phyloP scores from a whole-genome alignment of 2,888 invertebrate genomes.

The Orchesellides sinensis region DNA sequence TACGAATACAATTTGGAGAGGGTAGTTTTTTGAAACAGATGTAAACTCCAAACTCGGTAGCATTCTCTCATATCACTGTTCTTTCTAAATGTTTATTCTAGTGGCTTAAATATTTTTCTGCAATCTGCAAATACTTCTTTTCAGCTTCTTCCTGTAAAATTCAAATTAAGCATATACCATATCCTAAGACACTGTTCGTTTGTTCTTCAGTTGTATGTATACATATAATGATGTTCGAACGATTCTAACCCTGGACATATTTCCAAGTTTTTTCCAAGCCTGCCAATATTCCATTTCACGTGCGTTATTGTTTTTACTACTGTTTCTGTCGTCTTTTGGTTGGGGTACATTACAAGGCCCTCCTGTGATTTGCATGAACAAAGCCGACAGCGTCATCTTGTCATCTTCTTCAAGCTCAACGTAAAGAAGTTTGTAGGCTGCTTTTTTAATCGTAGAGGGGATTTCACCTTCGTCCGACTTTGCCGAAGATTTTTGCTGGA shows the following conservation, averaged over 20 bases:
- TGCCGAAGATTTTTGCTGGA: neutral
- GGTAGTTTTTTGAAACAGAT: too few relatives aligned
- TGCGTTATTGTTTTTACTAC: too few relatives aligned
- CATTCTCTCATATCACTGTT: too few relatives aligned
- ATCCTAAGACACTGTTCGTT: too few relatives aligned
- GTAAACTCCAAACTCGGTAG: too few relatives aligned
- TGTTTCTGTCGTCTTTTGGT: constrained; percentile 17
- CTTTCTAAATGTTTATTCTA: too few relatives aligned
- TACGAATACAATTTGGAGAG: too few relatives aligned
- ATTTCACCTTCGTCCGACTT: too few relatives aligned
- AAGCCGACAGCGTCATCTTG: constrained; percentile 14
- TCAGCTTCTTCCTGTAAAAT: constrained; percentile 43
- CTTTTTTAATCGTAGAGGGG: too few relatives aligned
- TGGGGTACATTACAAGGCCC: constrained; percentile 28
- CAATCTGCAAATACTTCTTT: constrained; percentile 28
- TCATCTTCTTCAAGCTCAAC: constrained; percentile 10
- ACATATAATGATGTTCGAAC: too few relatives aligned
- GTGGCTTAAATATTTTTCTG: constrained; percentile 1
- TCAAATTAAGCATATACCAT: too few relatives aligned
- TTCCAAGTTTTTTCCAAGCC: constrained; percentile 46
- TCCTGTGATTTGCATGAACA: constrained; percentile 37
- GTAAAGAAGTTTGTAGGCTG: constrained; percentile 27
- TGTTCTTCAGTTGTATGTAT: too few relatives aligned
- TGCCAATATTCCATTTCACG: constrained; percentile 21
- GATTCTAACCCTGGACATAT: constrained; percentile 41